Percentiles rank a stretch among this genome's conserved stretches.
Evolutionary conservation across 1,140 invertebrate species (phyloP).

Genomic region (Planococcus citri): DNA sequence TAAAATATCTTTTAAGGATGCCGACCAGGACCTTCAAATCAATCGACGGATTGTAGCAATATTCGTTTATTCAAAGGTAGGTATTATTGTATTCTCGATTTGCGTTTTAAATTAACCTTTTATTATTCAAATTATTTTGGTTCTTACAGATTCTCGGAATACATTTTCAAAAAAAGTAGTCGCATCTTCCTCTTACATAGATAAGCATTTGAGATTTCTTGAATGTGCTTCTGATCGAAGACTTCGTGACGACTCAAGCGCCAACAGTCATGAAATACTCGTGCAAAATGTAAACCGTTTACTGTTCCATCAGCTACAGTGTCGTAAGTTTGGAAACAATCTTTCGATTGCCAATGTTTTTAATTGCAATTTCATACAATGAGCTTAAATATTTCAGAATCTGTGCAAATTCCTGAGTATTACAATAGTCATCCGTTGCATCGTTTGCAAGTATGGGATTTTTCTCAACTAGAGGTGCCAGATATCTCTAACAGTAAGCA

Average conservation of each 20-base stretch:
- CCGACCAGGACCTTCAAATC: neutral
- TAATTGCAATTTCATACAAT: neutral
- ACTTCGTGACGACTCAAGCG: neutral
- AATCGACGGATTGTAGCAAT: neutral
- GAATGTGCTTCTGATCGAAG: neutral
- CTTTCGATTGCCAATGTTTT: no score
- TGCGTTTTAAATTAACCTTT: no score
- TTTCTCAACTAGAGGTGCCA: conserved; percentile 53
- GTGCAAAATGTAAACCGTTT: neutral
- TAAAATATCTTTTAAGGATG: neutral
- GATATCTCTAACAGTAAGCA: conserved; percentile 57
- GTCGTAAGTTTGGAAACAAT: neutral
- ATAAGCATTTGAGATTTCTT: neutral
- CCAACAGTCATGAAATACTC: neutral
- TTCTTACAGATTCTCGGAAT: neutral
- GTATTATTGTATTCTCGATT: neutral
- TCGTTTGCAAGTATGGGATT: conserved; percentile 73
- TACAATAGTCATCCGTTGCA: conserved; percentile 41
- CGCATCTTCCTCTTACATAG: neutral
- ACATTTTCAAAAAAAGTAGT: neutral
- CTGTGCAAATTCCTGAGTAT: neutral
- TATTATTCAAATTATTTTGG: neutral
- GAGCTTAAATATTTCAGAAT: neutral
- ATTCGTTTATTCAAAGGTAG: neutral
- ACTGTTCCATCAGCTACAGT: neutral